These are phyloP conservation scores for Catalaphyllia jardinei DNA, from an alignment of 64 coral and sea anemone species.

Conservation along the genomic window DNA sequence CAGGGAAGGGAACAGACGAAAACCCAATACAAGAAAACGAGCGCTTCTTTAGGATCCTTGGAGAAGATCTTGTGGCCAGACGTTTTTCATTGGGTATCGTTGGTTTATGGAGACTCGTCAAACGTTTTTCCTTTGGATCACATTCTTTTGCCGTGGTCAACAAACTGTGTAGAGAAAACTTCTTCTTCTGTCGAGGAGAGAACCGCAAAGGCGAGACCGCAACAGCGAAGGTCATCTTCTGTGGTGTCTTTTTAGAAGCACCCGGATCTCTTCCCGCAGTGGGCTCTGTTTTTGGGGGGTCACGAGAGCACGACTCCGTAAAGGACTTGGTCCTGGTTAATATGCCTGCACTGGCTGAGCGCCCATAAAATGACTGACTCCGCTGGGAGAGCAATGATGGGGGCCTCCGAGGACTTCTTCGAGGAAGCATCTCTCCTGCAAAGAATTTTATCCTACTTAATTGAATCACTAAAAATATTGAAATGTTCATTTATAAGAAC, in stretches of 20 bases:
- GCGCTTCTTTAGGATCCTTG: constrained; percentile 73
- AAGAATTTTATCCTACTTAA: not conserved
- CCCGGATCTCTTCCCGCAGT: not conserved
- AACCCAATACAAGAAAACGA: constrained; percentile 92
- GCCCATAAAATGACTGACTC: constrained; percentile 88
- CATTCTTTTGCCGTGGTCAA: constrained; percentile 51
- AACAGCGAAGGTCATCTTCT: not conserved
- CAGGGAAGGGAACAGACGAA: constrained; percentile 25
- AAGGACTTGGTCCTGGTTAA: constrained; percentile 69
- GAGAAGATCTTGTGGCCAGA: constrained; percentile 55
- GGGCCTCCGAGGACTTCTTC: constrained; percentile 58
- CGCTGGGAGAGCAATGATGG: constrained; percentile 63
- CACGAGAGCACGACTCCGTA: constrained; percentile 13
- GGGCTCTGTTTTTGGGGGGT: constrained; percentile 28
- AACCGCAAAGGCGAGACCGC: constrained; percentile 70
- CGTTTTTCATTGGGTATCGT: constrained; percentile 28
- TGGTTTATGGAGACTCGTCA: not conserved
- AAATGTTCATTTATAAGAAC: too few relatives aligned
- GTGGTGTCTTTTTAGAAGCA: constrained; percentile 5
- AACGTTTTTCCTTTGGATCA: not conserved
- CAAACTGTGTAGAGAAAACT: constrained; percentile 74
- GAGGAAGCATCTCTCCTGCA: constrained; percentile 58
- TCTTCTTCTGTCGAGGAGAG: constrained; percentile 66
- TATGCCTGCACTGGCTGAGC: constrained; percentile 49
- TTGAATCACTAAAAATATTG: not conserved